Percentiles rank a stretch among this genome's conserved stretches.
Evolutionary conservation across 1,140 invertebrate species (phyloP).

Genomic region (Intoshia linei): DNA sequence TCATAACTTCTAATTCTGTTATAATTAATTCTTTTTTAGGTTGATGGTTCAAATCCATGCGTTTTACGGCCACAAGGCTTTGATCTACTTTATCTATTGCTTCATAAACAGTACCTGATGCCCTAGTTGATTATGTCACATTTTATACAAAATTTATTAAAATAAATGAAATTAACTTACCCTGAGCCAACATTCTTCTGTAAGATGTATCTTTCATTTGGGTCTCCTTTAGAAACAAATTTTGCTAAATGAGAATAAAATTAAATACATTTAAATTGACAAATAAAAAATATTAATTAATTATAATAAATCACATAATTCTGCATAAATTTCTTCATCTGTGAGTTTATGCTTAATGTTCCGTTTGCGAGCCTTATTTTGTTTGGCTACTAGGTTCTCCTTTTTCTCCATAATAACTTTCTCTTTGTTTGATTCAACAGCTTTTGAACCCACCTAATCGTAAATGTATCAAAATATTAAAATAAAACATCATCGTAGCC

Average conservation of each 20-base stretch:
- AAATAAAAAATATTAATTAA: background rate
- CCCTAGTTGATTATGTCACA: constrained; percentile 11
- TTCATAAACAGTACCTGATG: constrained; percentile 24
- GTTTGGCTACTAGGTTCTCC: constrained; percentile 1
- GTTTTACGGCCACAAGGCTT: constrained; percentile 25
- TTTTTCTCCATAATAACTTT: constrained; percentile 1
- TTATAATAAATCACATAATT: constrained; percentile 10
- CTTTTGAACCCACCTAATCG: background rate
- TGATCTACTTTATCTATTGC: constrained; percentile 13
- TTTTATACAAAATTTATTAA: background rate
- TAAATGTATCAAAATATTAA: background rate
- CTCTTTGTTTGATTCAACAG: background rate
- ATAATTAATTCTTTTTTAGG: constrained; percentile 27
- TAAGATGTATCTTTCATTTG: constrained; percentile 14
- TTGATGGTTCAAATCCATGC: constrained; percentile 26
- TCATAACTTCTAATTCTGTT: constrained; percentile 26
- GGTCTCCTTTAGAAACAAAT: constrained; percentile 12
- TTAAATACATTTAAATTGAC: background rate
- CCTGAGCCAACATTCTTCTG: constrained; percentile 17
- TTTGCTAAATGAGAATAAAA: constrained; percentile 10
- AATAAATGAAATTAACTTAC: constrained; percentile 9
- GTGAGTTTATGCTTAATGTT: constrained; percentile 11
- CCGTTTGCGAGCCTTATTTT: background rate
- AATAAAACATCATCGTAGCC: too few relatives aligned
- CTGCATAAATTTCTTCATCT: constrained; percentile 15